Evolutionary conservation across 1,140 invertebrate genomes (phyloP).

Genomic region (Drosophila subobscura): DNA sequence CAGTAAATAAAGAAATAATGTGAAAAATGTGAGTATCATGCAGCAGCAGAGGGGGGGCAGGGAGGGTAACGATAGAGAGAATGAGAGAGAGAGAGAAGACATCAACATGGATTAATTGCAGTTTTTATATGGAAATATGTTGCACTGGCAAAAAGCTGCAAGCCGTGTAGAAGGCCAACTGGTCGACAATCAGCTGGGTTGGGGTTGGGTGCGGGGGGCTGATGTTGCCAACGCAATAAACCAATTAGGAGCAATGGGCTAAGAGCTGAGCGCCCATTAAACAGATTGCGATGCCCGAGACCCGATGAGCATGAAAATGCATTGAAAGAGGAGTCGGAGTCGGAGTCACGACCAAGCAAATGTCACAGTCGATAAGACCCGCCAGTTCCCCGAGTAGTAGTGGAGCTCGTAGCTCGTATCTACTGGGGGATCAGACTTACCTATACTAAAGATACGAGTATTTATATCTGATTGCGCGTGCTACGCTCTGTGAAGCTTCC

Average conservation of each 20-base stretch:
- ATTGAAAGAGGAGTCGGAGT: neutral
- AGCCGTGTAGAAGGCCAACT: slow-evolving; percentile 32
- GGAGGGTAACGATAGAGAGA: no score
- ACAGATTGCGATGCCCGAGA: no score
- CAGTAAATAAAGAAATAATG: slow-evolving; percentile 17
- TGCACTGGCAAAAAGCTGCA: slow-evolving; percentile 31
- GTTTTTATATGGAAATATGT: slow-evolving; percentile 44
- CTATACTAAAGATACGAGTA: slow-evolving; percentile 8
- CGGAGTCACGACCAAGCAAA: slow-evolving; percentile 1
- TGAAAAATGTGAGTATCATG: slow-evolving; percentile 9
- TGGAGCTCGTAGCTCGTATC: no score
- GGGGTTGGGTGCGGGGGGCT: neutral
- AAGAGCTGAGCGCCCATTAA: no score
- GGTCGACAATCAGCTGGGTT: neutral
- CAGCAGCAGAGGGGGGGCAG: slow-evolving; percentile 12
- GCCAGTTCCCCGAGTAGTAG: neutral
- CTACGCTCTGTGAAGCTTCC: slow-evolving; percentile 12
- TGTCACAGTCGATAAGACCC: slow-evolving; percentile 1
- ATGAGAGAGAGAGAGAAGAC: slow-evolving; percentile 14
- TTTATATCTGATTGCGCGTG: slow-evolving; percentile 14
- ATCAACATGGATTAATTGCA: slow-evolving; percentile 43
- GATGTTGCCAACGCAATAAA: slow-evolving; percentile 10
- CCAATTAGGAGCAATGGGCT: slow-evolving; percentile 1
- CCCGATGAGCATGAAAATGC: no score
- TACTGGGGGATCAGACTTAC: slow-evolving; percentile 11